Percentiles rank a stretch among this genome's conserved stretches.
These are phyloP conservation scores for Myiozetetes cayanensis DNA, from an alignment of 2,113 vertebrate genomes.

Conservation along the genomic window DNA sequence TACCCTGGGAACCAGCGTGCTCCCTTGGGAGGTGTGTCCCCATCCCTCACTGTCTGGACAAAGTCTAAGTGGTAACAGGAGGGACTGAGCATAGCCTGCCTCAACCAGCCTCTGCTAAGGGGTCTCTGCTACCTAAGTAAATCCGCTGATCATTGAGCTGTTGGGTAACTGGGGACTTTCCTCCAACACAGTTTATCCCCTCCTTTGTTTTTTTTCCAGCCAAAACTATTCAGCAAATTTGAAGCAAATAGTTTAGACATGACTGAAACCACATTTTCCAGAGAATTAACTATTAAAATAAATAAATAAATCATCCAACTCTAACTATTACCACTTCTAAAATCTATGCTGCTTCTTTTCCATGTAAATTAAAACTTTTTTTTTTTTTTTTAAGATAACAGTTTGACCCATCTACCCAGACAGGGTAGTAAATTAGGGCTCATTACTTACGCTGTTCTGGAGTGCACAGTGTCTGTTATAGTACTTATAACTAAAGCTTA, in stretches of 20 bases:
- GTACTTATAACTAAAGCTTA: not conserved
- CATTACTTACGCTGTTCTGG: not conserved
- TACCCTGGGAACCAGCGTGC: not conserved
- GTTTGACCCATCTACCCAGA: not conserved
- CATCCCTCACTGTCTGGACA: not conserved
- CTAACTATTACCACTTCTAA: not conserved
- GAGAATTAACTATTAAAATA: constrained; percentile 12
- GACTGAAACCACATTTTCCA: not conserved
- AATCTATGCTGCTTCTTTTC: not conserved
- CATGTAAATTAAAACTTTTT: not conserved
- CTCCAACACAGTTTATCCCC: not conserved
- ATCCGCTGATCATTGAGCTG: not conserved
- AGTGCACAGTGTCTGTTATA: not conserved
- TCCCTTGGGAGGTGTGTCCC: not conserved
- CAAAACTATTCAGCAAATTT: constrained; percentile 34
- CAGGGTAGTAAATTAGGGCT: not conserved
- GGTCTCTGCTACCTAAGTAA: not conserved
- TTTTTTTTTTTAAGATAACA: not conserved
- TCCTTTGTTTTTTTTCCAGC: not conserved
- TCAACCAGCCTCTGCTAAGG: not conserved
- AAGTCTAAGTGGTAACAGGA: not conserved
- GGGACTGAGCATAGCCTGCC: not conserved
- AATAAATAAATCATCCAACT: not conserved
- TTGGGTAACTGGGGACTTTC: not conserved
- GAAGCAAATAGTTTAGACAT: constrained; percentile 45